Evolutionary conservation across 2,797 vertebrate genomes (phyloP).

Genomic region (Aldrovandia affinis): DNA sequence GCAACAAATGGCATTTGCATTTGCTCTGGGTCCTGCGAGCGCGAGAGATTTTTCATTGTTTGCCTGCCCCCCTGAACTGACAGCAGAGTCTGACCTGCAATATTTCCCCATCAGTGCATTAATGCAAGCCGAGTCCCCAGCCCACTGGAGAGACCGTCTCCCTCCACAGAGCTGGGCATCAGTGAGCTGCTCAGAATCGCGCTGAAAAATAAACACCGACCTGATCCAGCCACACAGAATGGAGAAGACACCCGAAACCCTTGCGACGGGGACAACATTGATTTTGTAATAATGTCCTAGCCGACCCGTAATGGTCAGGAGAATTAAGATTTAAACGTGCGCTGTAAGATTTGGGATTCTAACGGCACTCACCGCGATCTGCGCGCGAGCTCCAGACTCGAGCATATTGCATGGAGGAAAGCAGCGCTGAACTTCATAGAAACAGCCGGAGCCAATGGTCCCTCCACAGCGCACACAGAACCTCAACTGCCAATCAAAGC

Average conservation of each 20-base stretch:
- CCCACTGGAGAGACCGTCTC: neutral
- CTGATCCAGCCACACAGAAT: neutral
- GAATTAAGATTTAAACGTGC: conserved; percentile 64
- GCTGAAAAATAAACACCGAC: conserved; percentile 11
- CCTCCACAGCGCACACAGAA: conserved; percentile 68
- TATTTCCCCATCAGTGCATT: conserved; percentile 68
- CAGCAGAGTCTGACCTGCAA: conserved; percentile 69
- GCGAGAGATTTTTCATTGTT: conserved; percentile 62
- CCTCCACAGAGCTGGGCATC: neutral
- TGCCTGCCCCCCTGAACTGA: conserved; percentile 70
- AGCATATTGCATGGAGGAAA: conserved; percentile 70
- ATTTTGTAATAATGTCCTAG: conserved; percentile 76
- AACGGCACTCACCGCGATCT: conserved; percentile 7
- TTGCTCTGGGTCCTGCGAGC: conserved; percentile 55
- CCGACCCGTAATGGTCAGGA: conserved; percentile 67
- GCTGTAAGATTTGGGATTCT: conserved; percentile 63
- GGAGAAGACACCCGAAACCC: neutral
- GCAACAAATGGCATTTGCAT: conserved; percentile 74
- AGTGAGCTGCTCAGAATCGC: neutral
- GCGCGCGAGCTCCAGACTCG: conserved; percentile 54
- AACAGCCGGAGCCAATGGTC: conserved; percentile 68
- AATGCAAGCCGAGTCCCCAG: conserved; percentile 55
- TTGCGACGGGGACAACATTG: conserved; percentile 62
- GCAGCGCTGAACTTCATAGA: conserved; percentile 69
- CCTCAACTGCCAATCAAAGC: conserved; percentile 82